A percentile compares a stretch with the other conserved stretches of the same genome.
phyloP scores from a whole-genome alignment of 2,888 invertebrate genomes.

The Spialia ferax region DNA sequence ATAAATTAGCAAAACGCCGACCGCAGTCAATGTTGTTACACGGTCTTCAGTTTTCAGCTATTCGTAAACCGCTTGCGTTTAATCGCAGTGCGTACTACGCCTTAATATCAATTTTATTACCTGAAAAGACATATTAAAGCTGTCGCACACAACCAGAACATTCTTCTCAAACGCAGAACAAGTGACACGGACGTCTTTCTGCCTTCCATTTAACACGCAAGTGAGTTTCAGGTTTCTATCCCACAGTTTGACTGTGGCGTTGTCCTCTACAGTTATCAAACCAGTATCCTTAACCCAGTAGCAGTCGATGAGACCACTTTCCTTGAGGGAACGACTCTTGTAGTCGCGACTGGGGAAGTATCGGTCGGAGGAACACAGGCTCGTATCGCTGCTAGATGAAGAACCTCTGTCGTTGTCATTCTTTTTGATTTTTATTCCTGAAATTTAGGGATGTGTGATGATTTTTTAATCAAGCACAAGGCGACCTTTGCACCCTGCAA shows the following conservation, averaged over 20 bases:
- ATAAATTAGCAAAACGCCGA: too few relatives aligned
- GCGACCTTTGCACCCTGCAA: too few relatives aligned
- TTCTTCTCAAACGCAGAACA: slow-evolving; percentile 70
- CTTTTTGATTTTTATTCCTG: slow-evolving; percentile 58
- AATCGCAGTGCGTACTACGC: too few relatives aligned
- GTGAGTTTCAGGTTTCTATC: slow-evolving; percentile 60
- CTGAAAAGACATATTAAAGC: slow-evolving; percentile 69
- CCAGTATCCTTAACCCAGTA: slow-evolving; percentile 67
- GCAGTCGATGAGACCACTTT: slow-evolving; percentile 64
- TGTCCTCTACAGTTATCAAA: slow-evolving; percentile 72
- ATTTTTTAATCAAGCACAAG: neutral
- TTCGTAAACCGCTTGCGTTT: too few relatives aligned
- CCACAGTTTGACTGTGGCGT: slow-evolving; percentile 77
- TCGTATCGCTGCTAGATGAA: slow-evolving; percentile 66
- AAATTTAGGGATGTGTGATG: neutral
- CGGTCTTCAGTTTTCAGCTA: too few relatives aligned
- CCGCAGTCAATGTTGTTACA: too few relatives aligned
- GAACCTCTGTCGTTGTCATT: slow-evolving; percentile 62
- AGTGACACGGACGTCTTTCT: slow-evolving; percentile 62
- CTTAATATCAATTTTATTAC: too few relatives aligned
- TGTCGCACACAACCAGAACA: slow-evolving; percentile 73
- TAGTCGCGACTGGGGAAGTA: slow-evolving; percentile 62
- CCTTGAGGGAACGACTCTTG: slow-evolving; percentile 58
- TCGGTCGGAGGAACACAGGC: slow-evolving; percentile 63
- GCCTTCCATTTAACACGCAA: slow-evolving; percentile 68